These are phyloP conservation scores for Lutjanus argentimaculatus DNA, from an alignment of 2,797 vertebrate species.

Conservation along the genomic window DNA sequence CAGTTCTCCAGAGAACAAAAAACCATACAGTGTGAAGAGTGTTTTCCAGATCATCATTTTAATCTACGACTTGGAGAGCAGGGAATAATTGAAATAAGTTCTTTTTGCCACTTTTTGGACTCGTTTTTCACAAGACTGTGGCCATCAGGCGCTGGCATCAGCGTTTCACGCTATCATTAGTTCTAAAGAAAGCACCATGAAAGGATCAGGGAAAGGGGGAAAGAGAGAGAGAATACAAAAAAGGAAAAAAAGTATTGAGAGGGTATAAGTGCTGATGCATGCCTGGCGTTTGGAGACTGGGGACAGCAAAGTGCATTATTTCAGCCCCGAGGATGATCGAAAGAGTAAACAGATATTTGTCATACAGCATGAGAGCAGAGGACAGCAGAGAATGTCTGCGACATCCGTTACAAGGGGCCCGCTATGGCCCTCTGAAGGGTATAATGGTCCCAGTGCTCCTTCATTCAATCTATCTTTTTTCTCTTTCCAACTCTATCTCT, in stretches of 20 bases:
- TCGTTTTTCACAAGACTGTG: conserved; percentile 39
- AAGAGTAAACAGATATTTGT: conserved; percentile 78
- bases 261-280: conserved; percentile 72
- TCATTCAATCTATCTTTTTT: conserved; percentile 59
- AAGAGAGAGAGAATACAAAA: conserved; percentile 13
- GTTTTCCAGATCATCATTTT: conserved; percentile 62
- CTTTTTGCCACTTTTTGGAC: conserved; percentile 30
- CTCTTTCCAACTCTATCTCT: conserved; percentile 31
- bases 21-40: conserved; percentile 38
- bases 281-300: conserved; percentile 63
- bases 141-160: conserved; percentile 47
- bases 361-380: conserved; percentile 64
- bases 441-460: conserved; percentile 64
- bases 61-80: conserved; percentile 54
- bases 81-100: conserved; percentile 66
- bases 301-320: conserved; percentile 71
- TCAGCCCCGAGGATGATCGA: conserved; percentile 69
- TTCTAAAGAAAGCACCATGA: conserved; percentile 55
- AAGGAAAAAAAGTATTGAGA: conserved; percentile 28
- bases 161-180: conserved; percentile 64
- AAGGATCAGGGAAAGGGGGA: conserved; percentile 21
- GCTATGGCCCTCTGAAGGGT: conserved; percentile 57
- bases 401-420: conserved; percentile 67
- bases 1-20: conserved; percentile 58
- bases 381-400: conserved; percentile 56